A percentile compares a stretch with the other conserved stretches of the same genome.
phyloP scores from a whole-genome alignment of 2,797 vertebrate species.

The Rhabdomys pumilio region DNA sequence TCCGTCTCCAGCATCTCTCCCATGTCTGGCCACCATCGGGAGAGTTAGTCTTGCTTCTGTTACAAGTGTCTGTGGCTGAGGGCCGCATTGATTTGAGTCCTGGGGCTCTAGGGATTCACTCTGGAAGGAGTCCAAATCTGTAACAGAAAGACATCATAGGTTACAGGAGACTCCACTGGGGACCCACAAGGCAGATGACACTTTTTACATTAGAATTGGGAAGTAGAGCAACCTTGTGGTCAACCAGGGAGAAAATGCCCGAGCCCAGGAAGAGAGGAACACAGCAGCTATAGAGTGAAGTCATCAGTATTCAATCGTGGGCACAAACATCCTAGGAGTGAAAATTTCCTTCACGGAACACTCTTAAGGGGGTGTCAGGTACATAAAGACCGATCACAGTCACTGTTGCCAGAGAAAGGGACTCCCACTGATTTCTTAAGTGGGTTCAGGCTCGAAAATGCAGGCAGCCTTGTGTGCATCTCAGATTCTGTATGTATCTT shows the following conservation, averaged over 20 bases:
- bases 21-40: constrained; percentile 87
- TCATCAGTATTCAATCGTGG: not conserved
- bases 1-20: constrained; percentile 89
- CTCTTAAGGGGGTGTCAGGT: not conserved
- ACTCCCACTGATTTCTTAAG: not conserved
- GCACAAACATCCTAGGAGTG: not conserved
- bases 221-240: not conserved
- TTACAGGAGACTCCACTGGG: constrained; percentile 55
- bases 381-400: not conserved
- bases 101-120: constrained; percentile 11
- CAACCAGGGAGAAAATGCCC: not conserved
- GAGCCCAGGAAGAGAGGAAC: not conserved
- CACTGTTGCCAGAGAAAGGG: not conserved
- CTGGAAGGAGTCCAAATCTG: constrained; percentile 89
- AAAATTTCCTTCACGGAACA: constrained; percentile 2
- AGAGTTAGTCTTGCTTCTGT: constrained; percentile 86
- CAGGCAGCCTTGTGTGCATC: not conserved
- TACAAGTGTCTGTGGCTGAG: constrained; percentile 41
- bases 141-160: constrained; percentile 81
- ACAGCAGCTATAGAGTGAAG: too few relatives aligned
- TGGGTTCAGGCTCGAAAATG: not conserved
- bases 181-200: not conserved
- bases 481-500: not conserved
- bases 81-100: constrained; percentile 78
- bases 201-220: not conserved